phyloP scores from a whole-genome alignment of 2,797 vertebrate genomes.

The Protosalanx chinensis region DNA sequence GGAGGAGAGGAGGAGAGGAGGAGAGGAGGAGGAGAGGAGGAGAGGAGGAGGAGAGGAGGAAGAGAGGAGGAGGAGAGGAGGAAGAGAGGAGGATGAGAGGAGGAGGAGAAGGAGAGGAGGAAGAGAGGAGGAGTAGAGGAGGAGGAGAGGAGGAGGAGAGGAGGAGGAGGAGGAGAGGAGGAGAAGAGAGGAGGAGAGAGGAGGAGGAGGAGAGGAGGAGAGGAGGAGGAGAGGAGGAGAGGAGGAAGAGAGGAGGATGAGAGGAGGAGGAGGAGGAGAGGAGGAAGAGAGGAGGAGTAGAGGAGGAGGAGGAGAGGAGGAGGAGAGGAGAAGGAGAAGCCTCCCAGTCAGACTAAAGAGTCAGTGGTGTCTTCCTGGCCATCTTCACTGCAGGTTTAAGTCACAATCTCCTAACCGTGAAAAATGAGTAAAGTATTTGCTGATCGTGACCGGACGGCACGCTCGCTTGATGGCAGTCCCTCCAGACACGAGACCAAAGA shows the following conservation, averaged over 20 bases:
- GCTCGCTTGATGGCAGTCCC: no score
- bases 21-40: no score
- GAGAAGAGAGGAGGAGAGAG: no score
- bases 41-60: constrained; percentile 1
- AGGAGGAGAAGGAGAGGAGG: no score
- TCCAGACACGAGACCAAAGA: background rate
- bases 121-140: no score
- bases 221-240: background rate
- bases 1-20: no score
- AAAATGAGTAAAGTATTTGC: constrained; percentile 59
- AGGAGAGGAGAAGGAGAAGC: no score
- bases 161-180: background rate
- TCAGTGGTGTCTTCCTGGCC: no score
- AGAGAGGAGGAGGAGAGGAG: constrained; percentile 34
- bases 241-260: background rate
- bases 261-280: constrained; percentile 37
- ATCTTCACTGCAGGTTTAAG: no score
- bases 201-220: no score
- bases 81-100: constrained; percentile 24
- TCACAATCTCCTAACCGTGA: background rate
- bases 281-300: constrained; percentile 29
- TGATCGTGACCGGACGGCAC: constrained; percentile 32
- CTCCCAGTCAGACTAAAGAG: no score
- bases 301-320: no score
- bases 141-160: background rate